Base-by-base conservation (phyloP, 2,888 invertebrate genomes). In the Nemapogon koenigi region DNA sequence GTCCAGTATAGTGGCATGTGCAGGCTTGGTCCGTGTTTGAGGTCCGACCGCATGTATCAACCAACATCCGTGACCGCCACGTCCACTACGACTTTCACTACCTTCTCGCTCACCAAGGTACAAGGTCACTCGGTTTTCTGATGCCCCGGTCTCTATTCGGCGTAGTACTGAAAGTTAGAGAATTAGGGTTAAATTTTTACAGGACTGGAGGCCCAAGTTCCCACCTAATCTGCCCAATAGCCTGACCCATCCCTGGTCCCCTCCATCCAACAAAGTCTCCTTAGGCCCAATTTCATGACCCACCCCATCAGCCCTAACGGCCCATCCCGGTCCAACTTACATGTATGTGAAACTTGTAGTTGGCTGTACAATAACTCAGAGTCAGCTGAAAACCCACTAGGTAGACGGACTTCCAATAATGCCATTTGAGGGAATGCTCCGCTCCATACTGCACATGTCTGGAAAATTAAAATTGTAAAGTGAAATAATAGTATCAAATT, bases 331-430 rank as follows among this genome's bases (percentile, higher is more conserved):
- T n/a, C 11, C 50, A 40, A 59, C 70, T 65, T 49, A 82, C 82
- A 48, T 0, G 71, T 57, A 13, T 62, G 49, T 0, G n/a, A n/a
- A n/a, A n/a, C n/a, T n/a, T n/a, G n/a, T n/a, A n/a, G n/a, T n/a
- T n/a, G n/a, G n/a, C n/a, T 53, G 51, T 84, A 83, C 1, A 88
- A 63, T 1, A 79, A 71, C 0, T 72, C 59, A 4, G 83, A 80
- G 47, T 86, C 86, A 0, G 85, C 83, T 4, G 78, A 76, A 49
- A 81, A 87, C 0, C 87, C 87, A 2, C 84, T 83, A 6, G 87
- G 85, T 51, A 88, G 71, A 1, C 71, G 60, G 16, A 87, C 68
- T 52, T 88, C 87, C 46, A 84, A 53, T 10, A 85, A 65, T 18
- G 83, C 82, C 85, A 85, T 85, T 52, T 66, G 66, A 0, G 78